Evolutionary conservation across 1,140 invertebrate species (phyloP).

Genomic region (Pseudobourletiella spinata): DNA sequence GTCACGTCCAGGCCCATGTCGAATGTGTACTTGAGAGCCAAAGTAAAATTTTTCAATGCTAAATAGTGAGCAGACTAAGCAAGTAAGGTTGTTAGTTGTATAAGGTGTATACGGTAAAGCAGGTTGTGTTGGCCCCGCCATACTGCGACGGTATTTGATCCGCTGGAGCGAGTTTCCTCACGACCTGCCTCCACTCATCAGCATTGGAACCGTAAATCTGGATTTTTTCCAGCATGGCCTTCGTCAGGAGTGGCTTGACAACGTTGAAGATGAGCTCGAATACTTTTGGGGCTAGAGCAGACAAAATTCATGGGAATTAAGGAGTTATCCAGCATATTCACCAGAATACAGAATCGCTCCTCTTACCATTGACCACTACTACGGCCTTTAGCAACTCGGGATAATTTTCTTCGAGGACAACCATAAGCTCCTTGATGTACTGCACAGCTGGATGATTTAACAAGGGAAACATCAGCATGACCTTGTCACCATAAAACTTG

Average conservation of each 20-base stretch:
- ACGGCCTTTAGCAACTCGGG: conserved; percentile 17
- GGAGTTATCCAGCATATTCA: neutral
- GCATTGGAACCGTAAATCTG: conserved; percentile 9
- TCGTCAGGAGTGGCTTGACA: conserved; percentile 8
- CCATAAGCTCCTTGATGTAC: neutral
- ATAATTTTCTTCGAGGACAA: conserved; percentile 16
- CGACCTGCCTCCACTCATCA: conserved; percentile 3
- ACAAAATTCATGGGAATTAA: neutral
- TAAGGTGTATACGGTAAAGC: neutral
- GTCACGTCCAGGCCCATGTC: neutral
- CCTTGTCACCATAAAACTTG: neutral
- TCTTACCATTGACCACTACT: conserved; percentile 18
- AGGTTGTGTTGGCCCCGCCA: conserved; percentile 12
- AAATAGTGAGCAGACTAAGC: too few relatives aligned
- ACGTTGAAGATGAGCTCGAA: conserved; percentile 12
- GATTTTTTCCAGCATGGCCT: conserved; percentile 5
- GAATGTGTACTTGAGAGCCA: neutral
- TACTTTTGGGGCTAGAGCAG: conserved; percentile 12
- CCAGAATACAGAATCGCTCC: neutral
- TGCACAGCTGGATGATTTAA: neutral
- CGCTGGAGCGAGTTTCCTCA: neutral
- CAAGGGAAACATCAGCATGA: too few relatives aligned
- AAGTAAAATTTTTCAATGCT: neutral
- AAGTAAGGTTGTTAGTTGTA: neutral
- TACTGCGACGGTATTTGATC: conserved; percentile 19